Base-by-base conservation (phyloP, 2,113 vertebrate genomes). In the Pomatostomus ruficeps region DNA sequence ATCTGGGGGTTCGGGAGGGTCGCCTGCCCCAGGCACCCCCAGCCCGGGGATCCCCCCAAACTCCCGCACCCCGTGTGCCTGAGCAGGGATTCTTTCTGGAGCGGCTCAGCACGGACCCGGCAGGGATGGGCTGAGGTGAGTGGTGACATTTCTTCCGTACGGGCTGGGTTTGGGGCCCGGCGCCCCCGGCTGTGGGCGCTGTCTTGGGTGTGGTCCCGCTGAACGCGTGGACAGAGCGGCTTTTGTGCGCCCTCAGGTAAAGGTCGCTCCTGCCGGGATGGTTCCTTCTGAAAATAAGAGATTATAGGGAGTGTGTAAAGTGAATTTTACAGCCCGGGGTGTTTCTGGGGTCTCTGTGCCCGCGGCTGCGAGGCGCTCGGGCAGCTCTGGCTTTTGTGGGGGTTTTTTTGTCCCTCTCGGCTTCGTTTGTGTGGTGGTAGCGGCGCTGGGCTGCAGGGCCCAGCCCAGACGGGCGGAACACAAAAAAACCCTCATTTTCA, bases 131-230 rank as follows among this genome's bases (percentile, higher is more conserved):
- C 6, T 3, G 23, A 18, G 92, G 86, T 88, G 33, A 79, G 86
- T 2, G 29, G 8, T 0, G 51, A 20, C 1, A 1, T n/a, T 52
- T n/a, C 23, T 38, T 9, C 36, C 2, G 0, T 5, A 0, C 0
- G 1, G 51, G 55, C 4, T 3, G 24, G 10, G 13, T 2, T 6
- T 5, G 72, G 54, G 23, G 1, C 22, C 4, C 0, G 71, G 0
- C 2, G 58, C 3, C 54, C 52, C 14, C 35, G 0, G 3, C 0
- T 7, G 7, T 3, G 35, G 21, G 7, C 1, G 12, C 28, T 29
- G 11, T 5, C 19, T n/a, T 7, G 19, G 6, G 3, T 17, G 19
- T 1, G 3, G 3, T 15, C 61, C 21, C n/a, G 2, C 11, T 24
- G 9, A 26, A 24, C 1, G 10, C 18, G 0, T 0, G 9, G 2